A percentile compares a stretch with the other conserved stretches of the same genome.
Evolutionary conservation across 1,140 invertebrate genomes (phyloP).

Genomic region (Octopus sinensis): DNA sequence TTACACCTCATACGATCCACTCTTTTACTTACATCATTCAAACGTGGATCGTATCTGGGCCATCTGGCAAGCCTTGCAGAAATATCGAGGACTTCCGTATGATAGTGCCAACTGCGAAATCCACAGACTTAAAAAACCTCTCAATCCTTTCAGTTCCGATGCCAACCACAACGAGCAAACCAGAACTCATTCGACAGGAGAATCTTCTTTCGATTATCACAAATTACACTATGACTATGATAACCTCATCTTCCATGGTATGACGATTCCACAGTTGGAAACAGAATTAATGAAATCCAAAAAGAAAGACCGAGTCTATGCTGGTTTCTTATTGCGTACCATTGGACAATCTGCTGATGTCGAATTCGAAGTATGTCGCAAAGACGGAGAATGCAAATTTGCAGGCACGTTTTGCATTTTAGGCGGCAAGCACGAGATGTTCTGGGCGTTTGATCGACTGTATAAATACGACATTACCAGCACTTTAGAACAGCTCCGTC

Average conservation of each 20-base stretch:
- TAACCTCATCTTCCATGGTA: slow-evolving; percentile 29
- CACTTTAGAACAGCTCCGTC: slow-evolving; percentile 21
- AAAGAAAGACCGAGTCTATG: slow-evolving; percentile 26
- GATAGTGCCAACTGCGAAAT: slow-evolving; percentile 15
- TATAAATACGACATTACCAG: slow-evolving; percentile 31
- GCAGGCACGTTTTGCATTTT: slow-evolving; percentile 30
- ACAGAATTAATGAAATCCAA: slow-evolving; percentile 15
- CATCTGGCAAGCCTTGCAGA: slow-evolving; percentile 26
- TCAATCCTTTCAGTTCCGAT: slow-evolving; percentile 19
- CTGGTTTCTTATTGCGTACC: slow-evolving; percentile 21
- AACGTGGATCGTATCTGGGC: slow-evolving; percentile 27
- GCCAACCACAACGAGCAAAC: slow-evolving; percentile 16
- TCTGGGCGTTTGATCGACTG: slow-evolving; percentile 30
- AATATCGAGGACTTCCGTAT: slow-evolving; percentile 17
- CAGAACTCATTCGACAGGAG: slow-evolving; percentile 9
- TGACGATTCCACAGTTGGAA: slow-evolving; percentile 28
- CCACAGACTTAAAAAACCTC: slow-evolving; percentile 1
- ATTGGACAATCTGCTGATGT: slow-evolving; percentile 25
- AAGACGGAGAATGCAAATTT: slow-evolving; percentile 22
- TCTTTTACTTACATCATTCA: slow-evolving; percentile 29
- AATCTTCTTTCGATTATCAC: slow-evolving; percentile 29
- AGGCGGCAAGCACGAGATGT: slow-evolving; percentile 29
- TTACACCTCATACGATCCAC: slow-evolving; percentile 27
- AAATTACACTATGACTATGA: slow-evolving; percentile 29
- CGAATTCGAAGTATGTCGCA: slow-evolving; percentile 22